A percentile compares a stretch with the other conserved stretches of the same genome.
phyloP scores from a whole-genome alignment of 2,797 vertebrate species.

The Parambassis ranga region DNA sequence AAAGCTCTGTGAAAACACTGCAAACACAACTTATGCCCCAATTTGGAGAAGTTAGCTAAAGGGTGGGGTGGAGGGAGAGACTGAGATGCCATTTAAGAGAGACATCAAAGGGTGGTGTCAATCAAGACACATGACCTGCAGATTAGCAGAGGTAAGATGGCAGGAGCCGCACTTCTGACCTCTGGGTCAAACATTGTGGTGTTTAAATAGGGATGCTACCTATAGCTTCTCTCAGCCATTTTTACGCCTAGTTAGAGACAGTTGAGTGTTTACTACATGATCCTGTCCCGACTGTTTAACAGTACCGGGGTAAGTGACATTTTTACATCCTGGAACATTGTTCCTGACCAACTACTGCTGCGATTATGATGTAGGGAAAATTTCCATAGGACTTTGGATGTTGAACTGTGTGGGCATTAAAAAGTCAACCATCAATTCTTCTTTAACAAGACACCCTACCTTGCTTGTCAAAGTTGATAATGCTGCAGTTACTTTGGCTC shows the following conservation, averaged over 20 bases:
- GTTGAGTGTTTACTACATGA: slow-evolving; percentile 22
- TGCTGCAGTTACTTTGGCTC: slow-evolving; percentile 72
- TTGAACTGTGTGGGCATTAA: neutral
- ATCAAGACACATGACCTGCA: slow-evolving; percentile 9
- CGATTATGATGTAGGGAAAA: slow-evolving; percentile 19
- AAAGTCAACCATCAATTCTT: neutral
- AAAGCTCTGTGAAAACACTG: slow-evolving; percentile 47
- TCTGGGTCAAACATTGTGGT: slow-evolving; percentile 25
- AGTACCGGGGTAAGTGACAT: slow-evolving; percentile 18
- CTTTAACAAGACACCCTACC: slow-evolving; percentile 74
- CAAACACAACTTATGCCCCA: slow-evolving; percentile 31
- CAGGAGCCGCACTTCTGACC: slow-evolving; percentile 42
- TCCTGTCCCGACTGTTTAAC: slow-evolving; percentile 21
- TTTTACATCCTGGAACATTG: slow-evolving; percentile 39
- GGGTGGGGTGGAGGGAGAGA: slow-evolving; percentile 3
- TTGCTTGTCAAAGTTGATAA: slow-evolving; percentile 85
- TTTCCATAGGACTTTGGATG: neutral
- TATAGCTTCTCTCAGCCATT: slow-evolving; percentile 7
- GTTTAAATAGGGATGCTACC: slow-evolving; percentile 29
- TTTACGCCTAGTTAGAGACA: slow-evolving; percentile 45
- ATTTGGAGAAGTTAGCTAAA: slow-evolving; percentile 30
- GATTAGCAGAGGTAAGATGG: slow-evolving; percentile 15
- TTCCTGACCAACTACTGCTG: slow-evolving; percentile 3
- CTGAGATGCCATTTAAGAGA: slow-evolving; percentile 30
- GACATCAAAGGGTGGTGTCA: slow-evolving; percentile 49